These are phyloP conservation scores for Morpho achilles DNA, from an alignment of 2,888 invertebrate genomes.

Conservation along the genomic window DNA sequence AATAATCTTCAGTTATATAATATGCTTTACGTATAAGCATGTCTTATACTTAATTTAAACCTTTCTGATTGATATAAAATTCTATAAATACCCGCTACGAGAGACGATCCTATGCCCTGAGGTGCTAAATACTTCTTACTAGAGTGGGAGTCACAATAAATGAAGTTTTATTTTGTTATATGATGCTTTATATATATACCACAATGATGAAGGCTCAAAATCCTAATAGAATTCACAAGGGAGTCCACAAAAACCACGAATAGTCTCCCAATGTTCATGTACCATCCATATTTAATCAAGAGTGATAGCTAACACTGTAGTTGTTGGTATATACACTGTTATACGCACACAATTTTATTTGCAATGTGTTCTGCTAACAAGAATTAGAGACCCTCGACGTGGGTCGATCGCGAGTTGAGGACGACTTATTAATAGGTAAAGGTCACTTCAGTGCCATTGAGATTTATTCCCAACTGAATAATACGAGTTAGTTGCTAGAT, in stretches of 20 bases:
- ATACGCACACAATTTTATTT: neutral
- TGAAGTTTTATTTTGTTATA: constrained; percentile 2
- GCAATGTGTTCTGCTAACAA: neutral
- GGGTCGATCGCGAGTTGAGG: constrained; percentile 11
- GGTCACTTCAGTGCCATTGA: constrained; percentile 13
- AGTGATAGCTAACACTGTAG: too few relatives aligned
- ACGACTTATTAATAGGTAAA: constrained; percentile 18
- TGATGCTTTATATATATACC: too few relatives aligned
- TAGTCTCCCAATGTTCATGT: too few relatives aligned
- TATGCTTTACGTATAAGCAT: too few relatives aligned
- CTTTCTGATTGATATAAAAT: neutral
- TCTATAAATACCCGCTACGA: neutral
- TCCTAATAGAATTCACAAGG: too few relatives aligned
- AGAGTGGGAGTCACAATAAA: constrained; percentile 19
- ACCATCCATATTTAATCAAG: too few relatives aligned
- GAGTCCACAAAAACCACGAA: too few relatives aligned
- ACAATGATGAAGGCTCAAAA: too few relatives aligned
- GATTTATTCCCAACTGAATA: constrained; percentile 7
- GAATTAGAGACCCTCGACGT: neutral
- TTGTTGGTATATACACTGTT: neutral
- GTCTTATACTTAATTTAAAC: too few relatives aligned
- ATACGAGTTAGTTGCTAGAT: constrained; percentile 9
- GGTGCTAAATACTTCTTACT: constrained; percentile 15
- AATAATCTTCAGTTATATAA: too few relatives aligned
- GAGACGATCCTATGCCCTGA: constrained; percentile 1